phyloP scores from a whole-genome alignment of 2,888 invertebrate genomes.

The Tanytarsus gracilentus region DNA sequence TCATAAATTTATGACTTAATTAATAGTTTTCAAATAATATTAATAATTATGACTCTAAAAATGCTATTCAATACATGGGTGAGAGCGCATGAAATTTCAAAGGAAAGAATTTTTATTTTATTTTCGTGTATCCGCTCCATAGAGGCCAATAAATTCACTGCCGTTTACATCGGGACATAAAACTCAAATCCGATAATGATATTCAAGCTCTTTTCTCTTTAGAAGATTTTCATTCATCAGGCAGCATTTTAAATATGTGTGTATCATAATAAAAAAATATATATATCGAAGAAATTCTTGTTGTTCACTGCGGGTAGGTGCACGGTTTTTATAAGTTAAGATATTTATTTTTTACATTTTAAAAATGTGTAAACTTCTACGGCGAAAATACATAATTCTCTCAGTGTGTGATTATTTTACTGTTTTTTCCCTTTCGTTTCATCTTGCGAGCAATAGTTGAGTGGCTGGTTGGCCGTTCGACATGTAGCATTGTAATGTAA shows the following conservation, averaged over 20 bases:
- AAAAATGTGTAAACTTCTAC: constrained; percentile 18
- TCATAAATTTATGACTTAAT: constrained; percentile 12
- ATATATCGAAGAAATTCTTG: not conserved
- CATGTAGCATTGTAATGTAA: constrained; percentile 20
- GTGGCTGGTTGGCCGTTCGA: not conserved
- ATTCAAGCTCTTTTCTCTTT: too few species aligned
- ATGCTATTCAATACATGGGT: not conserved
- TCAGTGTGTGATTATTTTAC: constrained; percentile 25
- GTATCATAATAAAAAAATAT: constrained; percentile 6
- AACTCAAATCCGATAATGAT: constrained; percentile 20
- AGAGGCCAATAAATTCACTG: not conserved
- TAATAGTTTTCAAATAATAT: not conserved
- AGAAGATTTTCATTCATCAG: constrained; percentile 15
- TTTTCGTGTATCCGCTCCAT: not conserved
- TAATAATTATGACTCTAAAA: constrained; percentile 5
- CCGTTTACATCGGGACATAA: not conserved
- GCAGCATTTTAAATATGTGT: too few species aligned
- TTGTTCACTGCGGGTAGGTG: constrained; percentile 9
- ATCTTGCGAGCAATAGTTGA: not conserved
- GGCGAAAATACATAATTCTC: constrained; percentile 25
- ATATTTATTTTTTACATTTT: constrained; percentile 16
- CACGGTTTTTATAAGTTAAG: constrained; percentile 8
- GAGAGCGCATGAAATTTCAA: not conserved
- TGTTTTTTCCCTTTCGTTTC: constrained; percentile 1
- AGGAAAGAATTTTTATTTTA: not conserved